phyloP scores from a whole-genome alignment of 1,140 invertebrate genomes.

The Cotesia chilonis region DNA sequence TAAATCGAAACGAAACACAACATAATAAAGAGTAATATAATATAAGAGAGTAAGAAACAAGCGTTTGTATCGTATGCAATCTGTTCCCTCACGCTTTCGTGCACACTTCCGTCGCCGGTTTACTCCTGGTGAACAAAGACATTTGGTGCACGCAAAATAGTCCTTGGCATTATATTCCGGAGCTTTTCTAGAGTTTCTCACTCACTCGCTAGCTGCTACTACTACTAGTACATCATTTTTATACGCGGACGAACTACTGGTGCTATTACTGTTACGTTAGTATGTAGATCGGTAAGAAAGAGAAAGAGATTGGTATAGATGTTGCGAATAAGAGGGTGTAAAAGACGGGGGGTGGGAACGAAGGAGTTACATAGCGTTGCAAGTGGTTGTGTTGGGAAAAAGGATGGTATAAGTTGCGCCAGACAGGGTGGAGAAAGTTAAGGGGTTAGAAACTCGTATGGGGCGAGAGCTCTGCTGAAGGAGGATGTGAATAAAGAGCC shows the following conservation, averaged over 20 bases:
- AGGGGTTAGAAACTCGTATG: neutral
- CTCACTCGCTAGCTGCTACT: too few species aligned
- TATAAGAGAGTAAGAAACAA: neutral
- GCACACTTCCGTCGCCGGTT: conserved; percentile 20
- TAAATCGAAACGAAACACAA: neutral
- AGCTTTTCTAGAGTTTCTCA: neutral
- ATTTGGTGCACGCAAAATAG: conserved; percentile 26
- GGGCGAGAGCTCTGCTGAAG: neutral
- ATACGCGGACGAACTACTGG: too few species aligned
- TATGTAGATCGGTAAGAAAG: neutral
- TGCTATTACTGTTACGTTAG: neutral
- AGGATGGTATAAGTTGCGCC: conserved; percentile 6
- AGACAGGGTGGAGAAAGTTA: too few species aligned
- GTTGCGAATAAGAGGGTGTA: conserved; percentile 14
- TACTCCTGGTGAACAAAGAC: conserved; percentile 29
- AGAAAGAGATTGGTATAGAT: neutral
- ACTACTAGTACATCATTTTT: too few species aligned
- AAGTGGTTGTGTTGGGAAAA: neutral
- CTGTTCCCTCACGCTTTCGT: conserved; percentile 24
- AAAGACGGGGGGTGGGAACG: neutral
- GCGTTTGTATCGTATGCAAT: conserved; percentile 32
- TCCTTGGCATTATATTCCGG: conserved; percentile 21
- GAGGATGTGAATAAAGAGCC: conserved; percentile 7
- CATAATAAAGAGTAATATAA: neutral
- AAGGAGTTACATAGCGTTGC: neutral